phyloP scores from a whole-genome alignment of 2,113 vertebrate species.

The Salvelinus fontinalis region DNA sequence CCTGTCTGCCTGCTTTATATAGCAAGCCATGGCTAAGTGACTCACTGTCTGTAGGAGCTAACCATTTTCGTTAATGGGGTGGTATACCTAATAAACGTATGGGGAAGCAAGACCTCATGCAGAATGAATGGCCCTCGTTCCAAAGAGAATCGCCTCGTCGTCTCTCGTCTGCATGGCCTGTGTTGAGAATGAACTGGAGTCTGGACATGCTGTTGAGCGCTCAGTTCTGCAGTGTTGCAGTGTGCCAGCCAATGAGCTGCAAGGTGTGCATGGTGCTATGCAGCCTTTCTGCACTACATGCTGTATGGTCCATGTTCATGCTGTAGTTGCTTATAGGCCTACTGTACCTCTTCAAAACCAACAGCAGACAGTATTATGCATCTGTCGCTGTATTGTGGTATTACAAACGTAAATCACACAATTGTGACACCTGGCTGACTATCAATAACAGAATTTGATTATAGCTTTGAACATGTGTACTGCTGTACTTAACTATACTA shows the following conservation, averaged over 20 bases:
- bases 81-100: neutral
- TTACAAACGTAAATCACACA: too few species aligned
- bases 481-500: too few species aligned
- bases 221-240: slow-evolving; percentile 50
- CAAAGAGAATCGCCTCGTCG: neutral
- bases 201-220: slow-evolving; percentile 3
- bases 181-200: slow-evolving; percentile 36
- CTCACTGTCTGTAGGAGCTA: too few species aligned
- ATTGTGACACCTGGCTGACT: too few species aligned
- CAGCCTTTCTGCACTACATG: neutral
- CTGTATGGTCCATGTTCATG: neutral
- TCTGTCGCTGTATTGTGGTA: too few species aligned
- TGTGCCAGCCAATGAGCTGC: slow-evolving; percentile 56
- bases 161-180: slow-evolving; percentile 25
- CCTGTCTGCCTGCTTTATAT: too few species aligned
- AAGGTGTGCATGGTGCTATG: slow-evolving; percentile 46
- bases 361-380: slow-evolving; percentile 22
- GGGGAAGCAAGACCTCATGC: neutral
- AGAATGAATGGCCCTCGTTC: slow-evolving; percentile 2
- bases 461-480: too few species aligned
- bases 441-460: too few species aligned
- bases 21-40: too few species aligned
- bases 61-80: too few species aligned
- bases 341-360: too few species aligned
- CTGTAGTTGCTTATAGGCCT: neutral